These are phyloP conservation scores for Dicentrarchus labrax DNA, from an alignment of 2,113 vertebrate genomes.

Conservation along the genomic window DNA sequence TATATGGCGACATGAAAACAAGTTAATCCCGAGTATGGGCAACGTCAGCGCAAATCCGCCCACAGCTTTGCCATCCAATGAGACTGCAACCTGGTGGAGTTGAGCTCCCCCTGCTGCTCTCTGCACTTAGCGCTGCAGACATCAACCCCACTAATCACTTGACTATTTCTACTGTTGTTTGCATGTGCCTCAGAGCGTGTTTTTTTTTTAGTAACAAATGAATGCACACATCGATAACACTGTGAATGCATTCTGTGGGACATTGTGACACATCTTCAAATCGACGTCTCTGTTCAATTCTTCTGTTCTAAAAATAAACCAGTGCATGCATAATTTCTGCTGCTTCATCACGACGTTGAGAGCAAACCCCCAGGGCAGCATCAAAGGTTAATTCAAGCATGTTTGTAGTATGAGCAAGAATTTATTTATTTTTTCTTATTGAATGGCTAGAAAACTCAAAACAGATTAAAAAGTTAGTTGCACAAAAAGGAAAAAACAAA, in stretches of 20 bases:
- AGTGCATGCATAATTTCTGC: slow-evolving; percentile 39
- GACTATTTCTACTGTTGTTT: neutral
- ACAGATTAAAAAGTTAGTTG: no score
- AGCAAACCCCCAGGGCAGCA: neutral
- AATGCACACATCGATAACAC: neutral
- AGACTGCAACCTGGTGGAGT: neutral
- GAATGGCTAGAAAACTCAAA: no score
- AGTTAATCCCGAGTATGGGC: slow-evolving; percentile 79
- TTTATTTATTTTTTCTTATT: no score
- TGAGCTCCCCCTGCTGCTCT: slow-evolving; percentile 57
- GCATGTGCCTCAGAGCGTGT: no score
- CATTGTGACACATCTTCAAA: neutral
- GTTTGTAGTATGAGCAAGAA: neutral
- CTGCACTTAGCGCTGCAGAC: neutral
- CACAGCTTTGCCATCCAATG: slow-evolving; percentile 64
- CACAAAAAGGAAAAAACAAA: neutral
- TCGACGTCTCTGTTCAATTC: neutral
- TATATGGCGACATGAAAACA: slow-evolving; percentile 81
- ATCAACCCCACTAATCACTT: neutral
- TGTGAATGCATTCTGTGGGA: neutral
- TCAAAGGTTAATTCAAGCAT: neutral
- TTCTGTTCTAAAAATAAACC: slow-evolving; percentile 57
- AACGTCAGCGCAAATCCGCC: slow-evolving; percentile 74
- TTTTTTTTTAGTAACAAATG: neutral
- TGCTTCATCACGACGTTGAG: slow-evolving; percentile 1